A percentile compares a stretch with the other conserved stretches of the same genome.
Conservation (phyloP, 2,797 vertebrate genomes). For the Fratercula arctica region DNA sequence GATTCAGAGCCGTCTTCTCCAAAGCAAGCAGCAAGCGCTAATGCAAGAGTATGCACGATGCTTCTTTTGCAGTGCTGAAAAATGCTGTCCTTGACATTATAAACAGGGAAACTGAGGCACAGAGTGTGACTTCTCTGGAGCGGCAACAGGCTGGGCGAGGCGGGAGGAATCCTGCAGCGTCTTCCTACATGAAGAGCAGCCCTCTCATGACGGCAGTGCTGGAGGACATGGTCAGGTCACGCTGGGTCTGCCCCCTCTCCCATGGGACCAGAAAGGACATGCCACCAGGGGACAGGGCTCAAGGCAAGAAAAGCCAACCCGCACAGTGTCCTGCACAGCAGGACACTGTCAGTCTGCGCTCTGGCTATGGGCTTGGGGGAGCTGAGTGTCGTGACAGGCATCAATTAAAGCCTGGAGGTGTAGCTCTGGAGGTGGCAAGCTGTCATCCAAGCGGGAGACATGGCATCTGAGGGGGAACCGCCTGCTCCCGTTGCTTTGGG, state of each 20-base stretch:
- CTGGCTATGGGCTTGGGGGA: fast-evolving
- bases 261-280: fast-evolving
- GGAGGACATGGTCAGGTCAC: fast-evolving
- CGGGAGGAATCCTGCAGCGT: background rate
- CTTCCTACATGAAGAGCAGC: background rate
- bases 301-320: background rate
- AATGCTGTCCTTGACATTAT: background rate
- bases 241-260: background rate
- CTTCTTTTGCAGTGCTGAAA: fast-evolving
- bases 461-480: background rate
- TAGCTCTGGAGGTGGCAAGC: slow-evolving; percentile 44
- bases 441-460: slow-evolving; percentile 35
- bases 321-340: fast-evolving
- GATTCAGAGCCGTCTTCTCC: background rate
- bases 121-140: background rate
- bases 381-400: slow-evolving; percentile 31
- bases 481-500: slow-evolving; percentile 4
- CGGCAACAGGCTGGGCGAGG: background rate
- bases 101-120: background rate
- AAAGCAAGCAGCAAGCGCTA: background rate
- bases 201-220: no score
- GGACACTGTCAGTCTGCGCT: fast-evolving
- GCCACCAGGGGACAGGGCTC: background rate
- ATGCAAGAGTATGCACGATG: fast-evolving
- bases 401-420: slow-evolving; percentile 21